Evolutionary conservation across 2,888 invertebrate genomes (phyloP).

Genomic region (Dicyrtomina minuta): DNA sequence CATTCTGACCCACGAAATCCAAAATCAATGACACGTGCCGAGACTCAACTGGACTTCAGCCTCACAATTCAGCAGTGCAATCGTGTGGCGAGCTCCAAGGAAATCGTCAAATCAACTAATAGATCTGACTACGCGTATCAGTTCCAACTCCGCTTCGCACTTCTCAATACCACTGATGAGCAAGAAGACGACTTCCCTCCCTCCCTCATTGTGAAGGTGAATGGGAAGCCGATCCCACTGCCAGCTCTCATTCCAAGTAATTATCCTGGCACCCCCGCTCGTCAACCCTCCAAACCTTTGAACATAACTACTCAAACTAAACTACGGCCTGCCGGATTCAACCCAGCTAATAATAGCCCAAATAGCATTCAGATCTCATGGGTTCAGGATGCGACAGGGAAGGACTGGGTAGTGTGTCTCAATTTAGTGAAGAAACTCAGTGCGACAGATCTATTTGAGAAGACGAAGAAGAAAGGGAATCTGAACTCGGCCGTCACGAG

Average conservation of each 20-base stretch:
- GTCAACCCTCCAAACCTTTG: slow-evolving; percentile 91
- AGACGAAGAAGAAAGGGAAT: slow-evolving; percentile 81
- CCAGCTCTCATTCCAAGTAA: slow-evolving; percentile 88
- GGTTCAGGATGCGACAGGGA: slow-evolving; percentile 79
- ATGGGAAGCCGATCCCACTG: slow-evolving; percentile 83
- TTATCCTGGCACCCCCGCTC: slow-evolving; percentile 94
- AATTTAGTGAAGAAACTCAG: slow-evolving; percentile 84
- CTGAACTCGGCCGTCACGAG: slow-evolving; percentile 87
- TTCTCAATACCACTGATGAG: slow-evolving; percentile 79
- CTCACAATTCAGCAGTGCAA: slow-evolving; percentile 9
- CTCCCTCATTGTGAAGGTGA: slow-evolving; percentile 85
- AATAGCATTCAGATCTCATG: slow-evolving; percentile 87
- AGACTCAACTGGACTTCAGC: background rate
- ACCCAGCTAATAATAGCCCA: slow-evolving; percentile 54
- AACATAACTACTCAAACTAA: slow-evolving; percentile 88
- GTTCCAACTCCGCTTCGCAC: slow-evolving; percentile 85
- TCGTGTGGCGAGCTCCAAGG: background rate
- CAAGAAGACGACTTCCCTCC: slow-evolving; percentile 95
- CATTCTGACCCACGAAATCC: slow-evolving; percentile 1
- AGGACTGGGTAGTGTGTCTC: slow-evolving; percentile 78
- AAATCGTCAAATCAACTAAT: background rate
- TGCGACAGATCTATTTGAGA: slow-evolving; percentile 75
- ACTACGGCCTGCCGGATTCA: slow-evolving; percentile 78
- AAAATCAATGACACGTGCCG: background rate
- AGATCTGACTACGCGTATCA: slow-evolving; percentile 40